Conservation (phyloP, 1,140 invertebrate species). For the Macrobrachium rosenbergii region DNA sequence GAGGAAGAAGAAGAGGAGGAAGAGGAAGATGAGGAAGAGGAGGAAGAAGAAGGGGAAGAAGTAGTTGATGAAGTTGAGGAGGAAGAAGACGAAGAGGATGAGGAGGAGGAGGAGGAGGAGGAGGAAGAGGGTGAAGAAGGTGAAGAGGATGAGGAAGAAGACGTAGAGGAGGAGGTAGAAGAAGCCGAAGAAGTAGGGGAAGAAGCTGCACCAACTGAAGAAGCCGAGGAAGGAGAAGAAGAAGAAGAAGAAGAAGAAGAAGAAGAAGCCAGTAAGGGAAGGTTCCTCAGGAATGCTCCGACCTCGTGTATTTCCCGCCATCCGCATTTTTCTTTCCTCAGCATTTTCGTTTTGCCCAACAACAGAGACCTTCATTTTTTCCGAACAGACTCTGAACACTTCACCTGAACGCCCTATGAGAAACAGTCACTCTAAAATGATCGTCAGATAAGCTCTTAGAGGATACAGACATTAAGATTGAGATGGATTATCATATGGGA, state of each 20-base stretch:
- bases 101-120: background rate
- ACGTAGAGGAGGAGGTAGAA: background rate
- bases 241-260: background rate
- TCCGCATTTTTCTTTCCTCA: too few relatives aligned
- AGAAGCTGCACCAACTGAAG: background rate
- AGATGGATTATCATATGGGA: too few relatives aligned
- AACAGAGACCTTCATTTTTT: too few relatives aligned
- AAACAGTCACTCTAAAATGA: too few relatives aligned
- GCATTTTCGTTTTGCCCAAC: too few relatives aligned
- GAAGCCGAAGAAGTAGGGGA: background rate
- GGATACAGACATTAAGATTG: too few relatives aligned
- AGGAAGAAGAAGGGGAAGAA: background rate
- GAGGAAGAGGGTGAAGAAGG: background rate
- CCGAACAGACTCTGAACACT: too few relatives aligned
- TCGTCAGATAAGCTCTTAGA: too few relatives aligned
- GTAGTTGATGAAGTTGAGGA: background rate
- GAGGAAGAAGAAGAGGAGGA: background rate
- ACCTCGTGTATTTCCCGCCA: background rate
- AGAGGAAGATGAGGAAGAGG: background rate
- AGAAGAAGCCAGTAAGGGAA: background rate
- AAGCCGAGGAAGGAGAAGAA: background rate
- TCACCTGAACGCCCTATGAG: too few relatives aligned
- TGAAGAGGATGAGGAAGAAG: background rate
- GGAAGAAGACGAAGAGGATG: background rate
- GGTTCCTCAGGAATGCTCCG: background rate